phyloP scores from a whole-genome alignment of 2,888 invertebrate species.

The Spilosoma lubricipeda region DNA sequence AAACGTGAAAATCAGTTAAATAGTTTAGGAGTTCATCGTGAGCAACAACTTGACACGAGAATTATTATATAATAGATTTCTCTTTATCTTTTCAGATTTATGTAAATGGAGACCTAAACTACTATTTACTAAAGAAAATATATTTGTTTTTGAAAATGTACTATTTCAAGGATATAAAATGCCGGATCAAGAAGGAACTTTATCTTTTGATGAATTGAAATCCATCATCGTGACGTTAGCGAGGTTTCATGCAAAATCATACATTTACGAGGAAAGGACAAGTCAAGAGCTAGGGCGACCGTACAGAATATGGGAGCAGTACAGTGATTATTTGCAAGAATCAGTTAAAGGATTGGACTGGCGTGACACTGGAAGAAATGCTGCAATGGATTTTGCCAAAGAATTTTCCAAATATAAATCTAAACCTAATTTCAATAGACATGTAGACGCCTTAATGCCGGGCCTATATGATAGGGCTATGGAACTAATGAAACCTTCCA shows the following conservation, averaged over 20 bases:
- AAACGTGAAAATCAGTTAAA: no score
- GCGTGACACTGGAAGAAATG: constrained; percentile 73
- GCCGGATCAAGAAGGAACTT: constrained; percentile 59
- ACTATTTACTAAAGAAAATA: constrained; percentile 62
- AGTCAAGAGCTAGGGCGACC: constrained; percentile 64
- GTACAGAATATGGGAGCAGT: constrained; percentile 76
- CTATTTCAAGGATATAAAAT: constrained; percentile 67
- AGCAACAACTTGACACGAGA: no score
- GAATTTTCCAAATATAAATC: constrained; percentile 68
- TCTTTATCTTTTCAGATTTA: constrained; percentile 47
- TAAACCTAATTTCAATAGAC: constrained; percentile 55
- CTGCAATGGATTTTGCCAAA: constrained; percentile 71
- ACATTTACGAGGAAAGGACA: constrained; percentile 78
- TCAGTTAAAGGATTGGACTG: constrained; percentile 58
- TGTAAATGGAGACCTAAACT: constrained; percentile 72
- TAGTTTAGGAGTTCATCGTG: no score
- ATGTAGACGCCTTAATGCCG: constrained; percentile 59
- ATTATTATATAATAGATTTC: no score
- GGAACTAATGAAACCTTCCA: constrained; percentile 72
- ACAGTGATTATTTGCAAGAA: constrained; percentile 66
- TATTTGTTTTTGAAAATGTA: constrained; percentile 80
- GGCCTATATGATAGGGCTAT: constrained; percentile 62
- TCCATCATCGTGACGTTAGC: constrained; percentile 77
- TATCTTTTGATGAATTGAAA: constrained; percentile 73
- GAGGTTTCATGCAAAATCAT: constrained; percentile 81